Percentiles rank a stretch among this genome's conserved stretches.
These are phyloP conservation scores for Jaculus jaculus DNA, from an alignment of 2,113 vertebrate species.

Conservation along the genomic window DNA sequence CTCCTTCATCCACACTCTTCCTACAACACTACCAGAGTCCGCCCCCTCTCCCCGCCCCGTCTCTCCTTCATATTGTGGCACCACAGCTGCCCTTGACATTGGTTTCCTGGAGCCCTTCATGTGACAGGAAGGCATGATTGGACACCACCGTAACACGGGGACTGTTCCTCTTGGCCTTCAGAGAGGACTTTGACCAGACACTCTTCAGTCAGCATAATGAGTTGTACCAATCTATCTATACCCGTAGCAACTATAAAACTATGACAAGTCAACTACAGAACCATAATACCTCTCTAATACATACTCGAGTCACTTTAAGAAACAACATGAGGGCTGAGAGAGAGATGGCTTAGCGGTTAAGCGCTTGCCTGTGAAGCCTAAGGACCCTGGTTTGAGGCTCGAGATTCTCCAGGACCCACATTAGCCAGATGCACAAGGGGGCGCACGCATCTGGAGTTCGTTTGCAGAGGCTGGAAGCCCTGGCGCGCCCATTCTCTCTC, in stretches of 20 bases:
- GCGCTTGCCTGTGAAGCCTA: too few relatives aligned
- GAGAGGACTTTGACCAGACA: neutral
- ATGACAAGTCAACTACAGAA: neutral
- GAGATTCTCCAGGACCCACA: too few relatives aligned
- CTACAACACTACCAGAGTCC: too few relatives aligned
- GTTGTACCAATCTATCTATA: neutral
- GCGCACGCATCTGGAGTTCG: too few relatives aligned
- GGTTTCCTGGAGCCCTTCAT: neutral
- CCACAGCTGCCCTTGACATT: neutral
- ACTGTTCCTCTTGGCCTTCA: neutral
- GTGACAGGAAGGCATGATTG: neutral
- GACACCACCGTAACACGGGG: neutral
- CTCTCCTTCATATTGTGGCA: too few relatives aligned
- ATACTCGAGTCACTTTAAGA: neutral
- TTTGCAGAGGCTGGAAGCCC: too few relatives aligned
- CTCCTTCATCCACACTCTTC: too few relatives aligned
- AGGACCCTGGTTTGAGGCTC: too few relatives aligned
- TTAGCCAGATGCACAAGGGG: too few relatives aligned
- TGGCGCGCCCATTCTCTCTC: too few relatives aligned
- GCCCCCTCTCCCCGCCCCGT: too few relatives aligned
- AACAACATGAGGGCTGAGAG: neutral
- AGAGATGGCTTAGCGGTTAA: too few relatives aligned
- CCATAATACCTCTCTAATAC: neutral
- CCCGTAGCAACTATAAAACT: neutral
- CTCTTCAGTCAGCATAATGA: neutral